Conservation (phyloP, 2,888 invertebrate species). For the Lycophotia porphyrea region DNA sequence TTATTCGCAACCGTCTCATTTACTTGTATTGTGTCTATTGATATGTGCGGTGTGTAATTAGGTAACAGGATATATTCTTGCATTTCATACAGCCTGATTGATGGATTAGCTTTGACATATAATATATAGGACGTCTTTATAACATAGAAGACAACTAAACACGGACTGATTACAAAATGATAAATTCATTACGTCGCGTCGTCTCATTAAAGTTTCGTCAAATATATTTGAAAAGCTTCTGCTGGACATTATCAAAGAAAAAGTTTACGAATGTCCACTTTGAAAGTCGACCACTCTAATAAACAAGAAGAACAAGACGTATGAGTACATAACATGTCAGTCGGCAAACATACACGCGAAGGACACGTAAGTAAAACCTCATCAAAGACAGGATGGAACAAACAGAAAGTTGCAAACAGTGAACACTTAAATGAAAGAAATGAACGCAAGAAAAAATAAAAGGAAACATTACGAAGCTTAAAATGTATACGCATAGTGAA, state of each 20-base stretch:
- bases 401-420: slow-evolving; percentile 72
- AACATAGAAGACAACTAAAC: neutral
- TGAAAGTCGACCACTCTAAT: slow-evolving; percentile 13
- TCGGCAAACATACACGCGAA: slow-evolving; percentile 24
- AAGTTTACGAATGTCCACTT: neutral
- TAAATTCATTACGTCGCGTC: neutral
- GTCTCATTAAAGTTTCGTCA: neutral
- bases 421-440: slow-evolving; percentile 75
- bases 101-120: slow-evolving; percentile 22
- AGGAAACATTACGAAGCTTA: slow-evolving; percentile 79
- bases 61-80: slow-evolving; percentile 48
- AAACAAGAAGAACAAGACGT: too few species aligned
- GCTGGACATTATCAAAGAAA: neutral
- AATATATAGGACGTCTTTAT: neutral
- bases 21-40: slow-evolving; percentile 60
- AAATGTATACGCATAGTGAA: slow-evolving; percentile 86
- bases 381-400: slow-evolving; percentile 58
- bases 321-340: neutral
- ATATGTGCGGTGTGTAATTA: slow-evolving; percentile 56
- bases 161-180: too few species aligned
- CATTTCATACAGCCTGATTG: slow-evolving; percentile 33
- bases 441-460: slow-evolving; percentile 67
- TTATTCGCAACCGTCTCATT: slow-evolving; percentile 66
- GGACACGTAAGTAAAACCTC: slow-evolving; percentile 7
- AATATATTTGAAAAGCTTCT: neutral